Conservation (phyloP, 1,140 invertebrate species). For the Conus betulinus region DNA sequence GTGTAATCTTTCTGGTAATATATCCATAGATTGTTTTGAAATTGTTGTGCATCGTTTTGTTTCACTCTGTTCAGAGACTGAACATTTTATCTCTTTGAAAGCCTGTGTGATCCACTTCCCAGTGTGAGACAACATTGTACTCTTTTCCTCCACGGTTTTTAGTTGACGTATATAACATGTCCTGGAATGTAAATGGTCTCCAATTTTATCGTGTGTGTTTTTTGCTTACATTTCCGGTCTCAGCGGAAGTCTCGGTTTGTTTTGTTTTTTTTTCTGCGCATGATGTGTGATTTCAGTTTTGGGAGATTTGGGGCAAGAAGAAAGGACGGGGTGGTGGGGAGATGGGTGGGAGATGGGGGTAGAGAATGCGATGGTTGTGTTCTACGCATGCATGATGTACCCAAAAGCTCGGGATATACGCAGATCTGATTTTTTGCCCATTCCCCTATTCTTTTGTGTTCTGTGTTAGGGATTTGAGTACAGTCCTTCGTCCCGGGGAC, state of each 20-base stretch:
- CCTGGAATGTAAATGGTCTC: background rate
- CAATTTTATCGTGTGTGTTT: background rate
- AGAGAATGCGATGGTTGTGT: background rate
- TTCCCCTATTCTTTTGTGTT: background rate
- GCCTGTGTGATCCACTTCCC: background rate
- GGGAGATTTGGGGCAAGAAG: too few species aligned
- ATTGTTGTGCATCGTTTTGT: background rate
- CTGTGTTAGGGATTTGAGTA: background rate
- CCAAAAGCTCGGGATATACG: background rate
- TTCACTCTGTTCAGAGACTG: background rate
- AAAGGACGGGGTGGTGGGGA: too few species aligned
- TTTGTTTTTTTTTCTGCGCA: background rate
- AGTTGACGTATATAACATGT: background rate
- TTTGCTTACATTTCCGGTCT: background rate
- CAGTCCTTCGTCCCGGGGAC: background rate
- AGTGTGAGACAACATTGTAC: background rate
- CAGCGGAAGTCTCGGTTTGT: background rate
- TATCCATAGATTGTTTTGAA: background rate
- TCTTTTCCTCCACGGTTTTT: background rate
- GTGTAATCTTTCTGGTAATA: background rate
- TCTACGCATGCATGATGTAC: background rate
- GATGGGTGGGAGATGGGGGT: too few species aligned
- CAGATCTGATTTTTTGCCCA: background rate
- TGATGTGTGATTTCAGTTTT: background rate
- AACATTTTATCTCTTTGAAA: background rate